Conservation (phyloP, 2,113 vertebrate species). For the Cromileptes altivelis region DNA sequence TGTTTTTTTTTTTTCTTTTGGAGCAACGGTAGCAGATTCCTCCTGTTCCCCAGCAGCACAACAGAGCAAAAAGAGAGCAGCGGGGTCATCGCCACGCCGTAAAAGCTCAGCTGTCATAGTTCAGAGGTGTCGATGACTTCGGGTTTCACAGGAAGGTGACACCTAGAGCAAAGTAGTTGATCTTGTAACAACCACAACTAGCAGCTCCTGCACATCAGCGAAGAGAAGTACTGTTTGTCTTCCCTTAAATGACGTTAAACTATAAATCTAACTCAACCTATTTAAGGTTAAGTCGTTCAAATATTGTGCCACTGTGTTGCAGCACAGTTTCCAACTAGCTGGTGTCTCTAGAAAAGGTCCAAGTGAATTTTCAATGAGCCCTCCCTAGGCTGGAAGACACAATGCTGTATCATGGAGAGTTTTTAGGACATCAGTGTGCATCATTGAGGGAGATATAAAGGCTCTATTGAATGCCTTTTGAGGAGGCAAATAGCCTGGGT, state of each 20-base stretch:
- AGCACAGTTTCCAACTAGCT: background rate
- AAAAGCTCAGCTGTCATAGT: constrained; percentile 46
- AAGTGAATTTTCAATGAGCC: background rate
- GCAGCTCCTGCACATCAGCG: background rate
- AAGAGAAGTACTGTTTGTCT: background rate
- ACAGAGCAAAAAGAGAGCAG: constrained; percentile 1
- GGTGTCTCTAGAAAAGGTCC: background rate
- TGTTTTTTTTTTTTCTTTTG: background rate
- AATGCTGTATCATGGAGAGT: constrained; percentile 3
- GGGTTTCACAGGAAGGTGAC: constrained; percentile 57
- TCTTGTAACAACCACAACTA: constrained; percentile 12
- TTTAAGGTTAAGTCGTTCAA: background rate
- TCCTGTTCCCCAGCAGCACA: background rate
- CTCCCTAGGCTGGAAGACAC: constrained; percentile 3
- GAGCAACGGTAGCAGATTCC: background rate
- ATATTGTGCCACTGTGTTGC: background rate
- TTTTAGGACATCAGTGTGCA: constrained; percentile 29
- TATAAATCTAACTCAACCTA: background rate
- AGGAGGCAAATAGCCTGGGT: constrained; percentile 39
- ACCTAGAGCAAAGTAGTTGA: constrained; percentile 17
- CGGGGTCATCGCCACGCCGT: background rate
- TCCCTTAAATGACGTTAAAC: background rate
- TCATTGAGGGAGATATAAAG: constrained; percentile 40
- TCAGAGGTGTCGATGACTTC: constrained; percentile 46
- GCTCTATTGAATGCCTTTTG: constrained; percentile 38